Base-by-base conservation (phyloP, 2,888 invertebrate species). In the Calliphora vomitoria region DNA sequence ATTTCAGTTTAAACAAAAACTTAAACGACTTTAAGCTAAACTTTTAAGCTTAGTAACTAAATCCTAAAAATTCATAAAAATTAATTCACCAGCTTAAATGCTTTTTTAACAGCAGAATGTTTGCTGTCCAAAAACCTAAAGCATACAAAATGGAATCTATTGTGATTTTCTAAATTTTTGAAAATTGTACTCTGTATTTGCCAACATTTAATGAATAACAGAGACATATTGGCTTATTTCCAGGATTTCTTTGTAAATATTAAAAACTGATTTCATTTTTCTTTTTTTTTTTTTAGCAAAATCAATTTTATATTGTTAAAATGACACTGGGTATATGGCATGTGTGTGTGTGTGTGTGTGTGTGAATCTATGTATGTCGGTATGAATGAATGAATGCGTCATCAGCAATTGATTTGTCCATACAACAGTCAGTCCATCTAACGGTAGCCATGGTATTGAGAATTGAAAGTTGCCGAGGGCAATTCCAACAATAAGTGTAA, bases 391-490 rank as follows among this genome's bases (percentile, higher is more conserved):
- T 31, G 47, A 69, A 31, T 84, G 84, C 74, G 76, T 78, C 74
- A 82, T 69, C 62, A 82, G 60, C 68, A 87, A 85, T 85, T 87
- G 72, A 87, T 87, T 87, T 76, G 72, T 72, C 0, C 44, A 44
- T 44, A 11, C 44, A 44, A 5, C 75, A 64, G 47, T 71, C 58
- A 76, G 31, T 35, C 47, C 53, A 66, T 76, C 66, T 50, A 71
- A 47, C 11, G 53, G 44, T 69, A 62, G 15, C 58, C 62, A 66
- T 47, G 41, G 25, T 62, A 60, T 68, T 60, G 58, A 58, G 38
- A 35, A 71, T 64, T 41, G 47, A 62, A 76, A 66, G 47, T 71
- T 18, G 76, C 76, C 85, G 20, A 4, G 55, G 76, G 55, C 71
- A 68, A 71, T 38, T n/a, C 53, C 8, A 53, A 50, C 85, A 58